Base-by-base conservation (phyloP, 2,888 invertebrate genomes). In the Steinernema scapterisci region DNA sequence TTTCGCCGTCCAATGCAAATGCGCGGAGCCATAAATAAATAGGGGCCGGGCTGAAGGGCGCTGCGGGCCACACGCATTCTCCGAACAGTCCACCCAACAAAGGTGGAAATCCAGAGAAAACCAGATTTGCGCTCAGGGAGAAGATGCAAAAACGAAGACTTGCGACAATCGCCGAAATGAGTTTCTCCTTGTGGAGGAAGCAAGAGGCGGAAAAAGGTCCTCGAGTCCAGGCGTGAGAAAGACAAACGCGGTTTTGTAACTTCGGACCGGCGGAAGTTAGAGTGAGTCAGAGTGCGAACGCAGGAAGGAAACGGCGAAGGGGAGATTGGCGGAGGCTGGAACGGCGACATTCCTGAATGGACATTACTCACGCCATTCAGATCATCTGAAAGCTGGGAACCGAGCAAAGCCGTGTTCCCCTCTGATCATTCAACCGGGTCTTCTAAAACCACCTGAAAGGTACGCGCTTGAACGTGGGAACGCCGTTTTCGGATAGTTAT, bases 131-230 rank as follows among this genome's bases (percentile, higher is more conserved):
- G 5, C 2, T 27, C 31, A 31, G 25, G 21, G 54, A 54, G 27
- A 31, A 63, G 31, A 63, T 31, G 31, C 16, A 16, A 48, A 48
- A 48, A 48, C 48, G 48, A 16, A 16, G 48, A 13, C 13, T n/a
- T 23, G 63, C 63, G 63, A 63, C 63, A 63, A 63, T 63, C 31
- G 27, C 6, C 63, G 63, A 63, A 63, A 63, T 63, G 63, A 63
- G 38, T 63, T 63, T 19, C 27, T 9, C 5, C 13, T 19, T 25
- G 54, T 5, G 5, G 54, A 19, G 63, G 27, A 31, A 9, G 6
- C 27, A 6, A 13, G 25, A 11, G 13, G 54, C 3, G 54, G 23
- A 2, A 54, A 19, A 25, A 27, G 7, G 5, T 16, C 31, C 27
- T 31, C 7, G 63, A n/a, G n/a, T n/a, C n/a, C n/a, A n/a, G 63